phyloP scores from a whole-genome alignment of 2,797 vertebrate species.

The Cynodonichthys magdalenae region DNA sequence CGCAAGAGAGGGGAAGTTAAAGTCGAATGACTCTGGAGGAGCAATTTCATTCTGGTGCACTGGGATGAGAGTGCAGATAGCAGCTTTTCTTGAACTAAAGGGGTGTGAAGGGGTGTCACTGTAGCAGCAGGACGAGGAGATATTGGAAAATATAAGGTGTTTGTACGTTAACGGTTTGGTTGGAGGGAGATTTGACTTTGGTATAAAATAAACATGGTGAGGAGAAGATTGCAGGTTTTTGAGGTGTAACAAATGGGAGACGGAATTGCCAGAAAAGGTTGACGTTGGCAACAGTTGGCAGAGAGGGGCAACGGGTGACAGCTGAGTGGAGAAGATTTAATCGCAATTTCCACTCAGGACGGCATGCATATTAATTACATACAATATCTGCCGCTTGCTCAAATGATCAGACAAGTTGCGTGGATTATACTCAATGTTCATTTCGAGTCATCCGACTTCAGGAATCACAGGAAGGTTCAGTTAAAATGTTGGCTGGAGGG shows the following conservation, averaged over 20 bases:
- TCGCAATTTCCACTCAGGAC: too few relatives aligned
- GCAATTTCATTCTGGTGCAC: conserved; percentile 52
- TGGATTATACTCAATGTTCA: too few relatives aligned
- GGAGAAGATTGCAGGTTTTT: conserved; percentile 32
- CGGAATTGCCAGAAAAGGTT: neutral
- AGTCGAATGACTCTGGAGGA: conserved; percentile 32
- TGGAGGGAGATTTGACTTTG: conserved; percentile 13
- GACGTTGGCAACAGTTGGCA: neutral
- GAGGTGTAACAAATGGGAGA: conserved; percentile 44
- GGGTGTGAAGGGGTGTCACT: neutral
- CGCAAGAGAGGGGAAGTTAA: conserved; percentile 14
- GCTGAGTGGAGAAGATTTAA: conserved; percentile 18
- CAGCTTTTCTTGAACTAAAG: conserved; percentile 30
- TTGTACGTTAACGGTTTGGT: conserved; percentile 9
- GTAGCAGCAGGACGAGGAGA: conserved; percentile 7
- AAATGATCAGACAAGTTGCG: too few relatives aligned
- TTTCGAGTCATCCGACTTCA: too few relatives aligned
- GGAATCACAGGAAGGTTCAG: too few relatives aligned
- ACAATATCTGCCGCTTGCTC: too few relatives aligned
- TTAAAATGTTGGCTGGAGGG: too few relatives aligned
- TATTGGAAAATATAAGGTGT: conserved; percentile 28
- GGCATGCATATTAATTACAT: too few relatives aligned
- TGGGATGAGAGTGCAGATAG: conserved; percentile 34
- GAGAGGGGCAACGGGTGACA: conserved; percentile 14
- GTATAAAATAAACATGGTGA: conserved; percentile 16